These are phyloP conservation scores for Dorcus hopei DNA, from an alignment of 2,888 invertebrate species.

Conservation along the genomic window DNA sequence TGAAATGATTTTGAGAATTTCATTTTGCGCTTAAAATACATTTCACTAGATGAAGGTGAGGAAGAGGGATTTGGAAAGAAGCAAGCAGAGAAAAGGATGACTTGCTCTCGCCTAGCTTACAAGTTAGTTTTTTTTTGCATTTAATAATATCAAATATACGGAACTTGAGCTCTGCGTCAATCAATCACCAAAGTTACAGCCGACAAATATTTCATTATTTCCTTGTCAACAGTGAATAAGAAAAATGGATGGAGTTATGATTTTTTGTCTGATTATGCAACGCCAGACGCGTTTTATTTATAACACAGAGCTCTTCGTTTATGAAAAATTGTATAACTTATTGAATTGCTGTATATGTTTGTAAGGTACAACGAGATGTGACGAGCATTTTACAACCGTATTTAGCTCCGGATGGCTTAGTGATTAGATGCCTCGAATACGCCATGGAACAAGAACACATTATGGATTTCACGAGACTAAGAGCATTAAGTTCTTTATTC, in stretches of 20 bases:
- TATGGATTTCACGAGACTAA: constrained; percentile 97
- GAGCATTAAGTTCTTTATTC: constrained; percentile 93
- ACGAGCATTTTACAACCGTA: constrained; percentile 80
- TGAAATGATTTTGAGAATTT: constrained; percentile 98
- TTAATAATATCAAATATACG: not conserved
- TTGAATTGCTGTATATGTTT: not conserved
- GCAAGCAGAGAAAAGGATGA: constrained; percentile 66
- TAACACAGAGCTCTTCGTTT: no score
- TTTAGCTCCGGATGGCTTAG: constrained; percentile 89
- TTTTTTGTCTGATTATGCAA: no score
- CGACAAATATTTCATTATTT: no score
- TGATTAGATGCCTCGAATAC: constrained; percentile 88
- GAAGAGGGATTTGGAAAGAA: constrained; percentile 73
- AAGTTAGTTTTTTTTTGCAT: constrained; percentile 48
- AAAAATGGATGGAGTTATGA: no score
- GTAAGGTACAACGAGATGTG: constrained; percentile 82
- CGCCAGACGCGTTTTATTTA: no score
- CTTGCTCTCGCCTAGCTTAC: constrained; percentile 75
- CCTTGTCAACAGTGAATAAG: no score
- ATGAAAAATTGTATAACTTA: no score
- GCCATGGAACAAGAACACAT: constrained; percentile 93
- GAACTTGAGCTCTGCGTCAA: no score
- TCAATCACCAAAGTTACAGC: no score
- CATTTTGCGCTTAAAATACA: constrained; percentile 77
- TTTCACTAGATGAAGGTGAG: constrained; percentile 86